Base-by-base conservation (phyloP, 2,797 vertebrate species). In the Halcyon leucocephala region DNA sequence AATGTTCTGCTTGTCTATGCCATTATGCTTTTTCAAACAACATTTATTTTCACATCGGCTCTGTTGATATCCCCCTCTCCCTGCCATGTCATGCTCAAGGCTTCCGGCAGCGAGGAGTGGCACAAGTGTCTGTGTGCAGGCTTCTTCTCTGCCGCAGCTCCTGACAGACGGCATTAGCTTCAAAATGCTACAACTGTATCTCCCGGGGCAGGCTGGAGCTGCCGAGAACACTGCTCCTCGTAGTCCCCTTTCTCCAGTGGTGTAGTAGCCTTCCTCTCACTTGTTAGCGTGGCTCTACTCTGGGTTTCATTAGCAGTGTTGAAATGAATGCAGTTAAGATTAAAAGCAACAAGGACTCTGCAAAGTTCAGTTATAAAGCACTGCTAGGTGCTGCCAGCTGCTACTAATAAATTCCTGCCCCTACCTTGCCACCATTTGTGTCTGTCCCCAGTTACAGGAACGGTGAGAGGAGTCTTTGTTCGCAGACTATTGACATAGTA, bases 91-190 rank as follows among this genome's bases (percentile, higher is more conserved):
- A 4, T 7, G 55, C 89, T 81, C 6, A 46, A 51, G 61, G 72
- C 60, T 90, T 33, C 51, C 79, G 77, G 74, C 73, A 21, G 37
- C 35, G 72, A 73, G 2, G 57, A 71, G 41, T 60, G 91, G 73
- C 78, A 86, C 72, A 12, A 66, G 5, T 74, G 88, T 49, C 82
- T 62, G 55, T 35, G 71, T 8, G 4, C 51, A n/a, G 74, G 60
- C 84, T 79, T 35, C 74, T 0, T 1, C 74, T 0, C 2, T 3
- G 58, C 85, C 77, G 60, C 74, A 77, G 76, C 82, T 70, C 85
- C 90, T 93, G 61, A 55, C 92, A 86, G 29, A 73, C 82, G n/a
- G 31, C 67, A 83, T 94, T 73, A 70, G 64, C 85, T 80, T 96
- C 82, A 85, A 71, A 73, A 22, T 25, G 3, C 76, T 80, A 21